Percentiles rank a stretch among this genome's conserved stretches.
phyloP scores from a whole-genome alignment of 2,888 invertebrate genomes.

The Pandemis heparana region DNA sequence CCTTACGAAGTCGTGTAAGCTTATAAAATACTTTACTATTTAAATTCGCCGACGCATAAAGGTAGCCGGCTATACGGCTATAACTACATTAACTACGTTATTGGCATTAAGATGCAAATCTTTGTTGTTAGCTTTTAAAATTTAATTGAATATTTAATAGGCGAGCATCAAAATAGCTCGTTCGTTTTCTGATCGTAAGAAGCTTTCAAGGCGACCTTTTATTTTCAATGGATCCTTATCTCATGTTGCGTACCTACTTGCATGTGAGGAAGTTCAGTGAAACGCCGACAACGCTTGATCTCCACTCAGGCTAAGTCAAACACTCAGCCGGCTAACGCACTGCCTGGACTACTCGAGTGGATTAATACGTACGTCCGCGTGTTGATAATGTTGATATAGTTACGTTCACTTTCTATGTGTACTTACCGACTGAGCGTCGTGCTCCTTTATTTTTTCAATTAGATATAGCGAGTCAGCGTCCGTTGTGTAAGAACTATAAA shows the following conservation, averaged over 20 bases:
- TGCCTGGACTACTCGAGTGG: slow-evolving; percentile 57
- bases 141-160: slow-evolving; percentile 42
- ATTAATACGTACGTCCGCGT: slow-evolving; percentile 54
- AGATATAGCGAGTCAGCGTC: slow-evolving; percentile 6
- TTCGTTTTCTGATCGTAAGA: slow-evolving; percentile 30
- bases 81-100: slow-evolving; percentile 12
- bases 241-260: slow-evolving; percentile 27
- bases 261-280: slow-evolving; percentile 27
- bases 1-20: slow-evolving; percentile 8
- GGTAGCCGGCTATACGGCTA: slow-evolving; percentile 4
- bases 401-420: slow-evolving; percentile 62
- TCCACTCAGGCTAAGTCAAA: slow-evolving; percentile 43
- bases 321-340: slow-evolving; percentile 50
- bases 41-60: background rate
- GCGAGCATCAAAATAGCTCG: slow-evolving; percentile 16
- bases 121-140: slow-evolving; percentile 33
- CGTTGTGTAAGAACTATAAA: background rate
- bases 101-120: slow-evolving; percentile 38
- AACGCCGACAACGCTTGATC: slow-evolving; percentile 37
- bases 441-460: slow-evolving; percentile 30
- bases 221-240: slow-evolving; percentile 32
- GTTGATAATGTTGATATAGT: slow-evolving; percentile 51
- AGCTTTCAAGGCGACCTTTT: slow-evolving; percentile 21
- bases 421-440: slow-evolving; percentile 2
- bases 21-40: slow-evolving; percentile 20